phyloP scores from a whole-genome alignment of 2,113 vertebrate genomes.

The Rhinolophus sinicus region DNA sequence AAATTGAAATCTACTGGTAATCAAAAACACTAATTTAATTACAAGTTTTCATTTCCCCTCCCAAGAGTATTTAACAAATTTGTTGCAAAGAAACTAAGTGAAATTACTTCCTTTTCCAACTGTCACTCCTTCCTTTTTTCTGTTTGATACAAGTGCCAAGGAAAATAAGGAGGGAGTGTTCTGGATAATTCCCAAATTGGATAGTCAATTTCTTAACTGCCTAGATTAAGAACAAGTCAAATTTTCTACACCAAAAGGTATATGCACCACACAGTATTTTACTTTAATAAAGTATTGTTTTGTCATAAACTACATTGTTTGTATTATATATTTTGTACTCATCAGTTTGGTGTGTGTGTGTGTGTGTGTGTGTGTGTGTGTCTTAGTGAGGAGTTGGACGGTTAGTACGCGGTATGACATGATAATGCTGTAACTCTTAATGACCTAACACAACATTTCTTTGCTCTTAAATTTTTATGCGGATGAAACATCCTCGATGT shows the following conservation, averaged over 20 bases:
- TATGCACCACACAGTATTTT: neutral
- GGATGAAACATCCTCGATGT: neutral
- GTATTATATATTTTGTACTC: neutral
- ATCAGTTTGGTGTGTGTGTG: neutral
- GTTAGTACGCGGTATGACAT: neutral
- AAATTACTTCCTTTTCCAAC: neutral
- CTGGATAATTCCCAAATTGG: neutral
- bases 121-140: neutral
- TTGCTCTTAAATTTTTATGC: conserved; percentile 35
- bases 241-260: neutral
- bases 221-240: conserved; percentile 4
- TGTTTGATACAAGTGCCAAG: neutral
- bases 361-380: neutral
- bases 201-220: conserved; percentile 3
- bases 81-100: neutral
- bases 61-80: conserved; percentile 56
- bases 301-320: neutral
- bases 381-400: neutral
- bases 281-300: conserved; percentile 1
- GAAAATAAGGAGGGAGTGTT: neutral
- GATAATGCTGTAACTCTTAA: neutral
- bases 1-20: conserved; percentile 58
- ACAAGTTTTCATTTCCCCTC: conserved; percentile 46
- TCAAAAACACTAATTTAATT: conserved; percentile 65
- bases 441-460: neutral